Evolutionary conservation across 2,888 invertebrate genomes (phyloP).

Genomic region (Heliconius erato): DNA sequence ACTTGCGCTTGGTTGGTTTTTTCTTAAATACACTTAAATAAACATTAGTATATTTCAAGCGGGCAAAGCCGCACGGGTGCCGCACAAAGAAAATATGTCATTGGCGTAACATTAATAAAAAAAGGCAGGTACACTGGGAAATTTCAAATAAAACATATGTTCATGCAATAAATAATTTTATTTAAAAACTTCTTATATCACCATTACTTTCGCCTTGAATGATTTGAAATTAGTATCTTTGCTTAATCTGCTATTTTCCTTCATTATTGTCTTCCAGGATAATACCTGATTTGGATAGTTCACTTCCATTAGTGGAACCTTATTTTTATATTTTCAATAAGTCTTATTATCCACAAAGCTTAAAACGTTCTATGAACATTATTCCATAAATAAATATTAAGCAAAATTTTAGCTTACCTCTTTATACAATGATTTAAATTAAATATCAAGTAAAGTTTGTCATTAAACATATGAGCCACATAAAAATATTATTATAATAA

Average conservation of each 20-base stretch:
- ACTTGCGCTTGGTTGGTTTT: too few relatives aligned
- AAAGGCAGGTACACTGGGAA: not conserved
- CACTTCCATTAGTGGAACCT: slow-evolving; percentile 51
- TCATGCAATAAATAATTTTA: slow-evolving; percentile 85
- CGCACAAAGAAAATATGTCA: not conserved
- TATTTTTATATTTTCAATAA: slow-evolving; percentile 45
- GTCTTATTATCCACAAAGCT: slow-evolving; percentile 34
- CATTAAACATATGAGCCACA: not conserved
- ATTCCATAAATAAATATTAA: not conserved
- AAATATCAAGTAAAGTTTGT: not conserved
- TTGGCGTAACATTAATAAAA: not conserved
- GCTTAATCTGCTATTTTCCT: slow-evolving; percentile 80
- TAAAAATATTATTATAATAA: not conserved
- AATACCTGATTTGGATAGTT: slow-evolving; percentile 68
- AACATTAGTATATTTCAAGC: too few relatives aligned
- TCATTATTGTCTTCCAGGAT: slow-evolving; percentile 85
- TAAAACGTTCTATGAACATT: slow-evolving; percentile 45
- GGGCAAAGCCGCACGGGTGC: too few relatives aligned
- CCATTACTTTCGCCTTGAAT: slow-evolving; percentile 76
- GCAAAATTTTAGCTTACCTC: not conserved
- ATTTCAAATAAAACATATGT: slow-evolving; percentile 61
- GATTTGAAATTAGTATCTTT: slow-evolving; percentile 79
- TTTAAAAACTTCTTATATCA: slow-evolving; percentile 81
- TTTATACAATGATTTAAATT: not conserved
- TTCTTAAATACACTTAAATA: too few relatives aligned